Evolutionary conservation across 2,113 vertebrate genomes (phyloP).

Genomic region (Pholis gunnellus): DNA sequence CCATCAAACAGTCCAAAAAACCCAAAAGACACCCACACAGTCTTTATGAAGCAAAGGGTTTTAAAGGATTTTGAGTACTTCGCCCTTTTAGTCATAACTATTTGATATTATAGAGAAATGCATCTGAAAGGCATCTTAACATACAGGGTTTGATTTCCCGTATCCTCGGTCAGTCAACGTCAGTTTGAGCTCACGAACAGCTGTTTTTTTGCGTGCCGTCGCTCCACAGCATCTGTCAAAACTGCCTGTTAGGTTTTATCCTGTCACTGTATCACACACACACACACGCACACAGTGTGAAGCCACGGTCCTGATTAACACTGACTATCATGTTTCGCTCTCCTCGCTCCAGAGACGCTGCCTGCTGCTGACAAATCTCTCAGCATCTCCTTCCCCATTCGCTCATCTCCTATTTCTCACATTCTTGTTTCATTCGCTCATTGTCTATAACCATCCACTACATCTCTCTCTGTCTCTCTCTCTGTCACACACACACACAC

Average conservation of each 20-base stretch:
- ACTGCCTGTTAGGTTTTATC: constrained; percentile 34
- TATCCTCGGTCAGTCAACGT: background rate
- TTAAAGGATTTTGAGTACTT: too few species aligned
- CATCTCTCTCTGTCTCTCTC: background rate
- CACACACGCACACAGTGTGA: constrained; percentile 3
- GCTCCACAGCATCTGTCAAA: constrained; percentile 50
- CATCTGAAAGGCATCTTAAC: background rate
- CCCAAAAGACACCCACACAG: background rate
- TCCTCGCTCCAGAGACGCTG: constrained; percentile 34
- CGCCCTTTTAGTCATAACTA: background rate
- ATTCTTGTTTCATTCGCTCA: constrained; percentile 39
- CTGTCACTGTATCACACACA: constrained; percentile 16
- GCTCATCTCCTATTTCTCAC: constrained; percentile 35
- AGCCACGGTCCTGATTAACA: constrained; percentile 38
- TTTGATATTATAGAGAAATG: background rate
- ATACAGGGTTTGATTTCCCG: background rate
- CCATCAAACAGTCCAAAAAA: background rate
- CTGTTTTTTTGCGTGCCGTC: constrained; percentile 20
- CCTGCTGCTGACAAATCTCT: constrained; percentile 50
- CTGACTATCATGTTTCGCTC: constrained; percentile 53
- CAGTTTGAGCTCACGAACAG: constrained; percentile 49
- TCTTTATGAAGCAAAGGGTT: too few species aligned
- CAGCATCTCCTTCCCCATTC: constrained; percentile 35
- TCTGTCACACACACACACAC: constrained; percentile 6
- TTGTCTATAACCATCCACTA: constrained; percentile 19